phyloP scores from a whole-genome alignment of 2,888 invertebrate genomes.

The Lasioglossum marginatum region DNA sequence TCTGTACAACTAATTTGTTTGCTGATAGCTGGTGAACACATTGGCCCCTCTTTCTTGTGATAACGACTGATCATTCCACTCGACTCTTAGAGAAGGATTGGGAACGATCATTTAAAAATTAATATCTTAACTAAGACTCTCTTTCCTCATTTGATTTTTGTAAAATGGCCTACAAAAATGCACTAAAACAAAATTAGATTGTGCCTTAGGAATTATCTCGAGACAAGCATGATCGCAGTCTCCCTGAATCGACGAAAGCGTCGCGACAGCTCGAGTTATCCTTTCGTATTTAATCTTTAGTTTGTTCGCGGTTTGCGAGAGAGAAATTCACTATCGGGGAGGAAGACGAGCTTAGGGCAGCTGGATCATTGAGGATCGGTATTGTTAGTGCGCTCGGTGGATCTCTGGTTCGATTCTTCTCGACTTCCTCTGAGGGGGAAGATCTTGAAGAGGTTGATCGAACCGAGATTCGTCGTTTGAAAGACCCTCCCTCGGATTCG shows the following conservation, averaged over 20 bases:
- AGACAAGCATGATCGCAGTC: background rate
- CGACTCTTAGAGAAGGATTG: too few species aligned
- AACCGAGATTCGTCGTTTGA: conserved; percentile 18
- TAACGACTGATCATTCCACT: too few species aligned
- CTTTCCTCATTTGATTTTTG: too few species aligned
- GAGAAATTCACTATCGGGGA: conserved; percentile 58
- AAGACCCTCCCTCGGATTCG: conserved; percentile 58
- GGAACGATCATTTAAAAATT: too few species aligned
- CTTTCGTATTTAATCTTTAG: conserved; percentile 26
- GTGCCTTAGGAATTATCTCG: background rate
- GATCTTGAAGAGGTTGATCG: background rate
- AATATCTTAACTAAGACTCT: too few species aligned
- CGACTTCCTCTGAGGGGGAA: background rate
- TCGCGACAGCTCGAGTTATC: background rate
- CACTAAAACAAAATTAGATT: too few species aligned
- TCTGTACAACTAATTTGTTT: background rate
- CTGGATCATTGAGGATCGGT: conserved; percentile 49
- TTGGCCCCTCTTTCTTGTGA: too few species aligned
- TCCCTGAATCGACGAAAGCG: background rate
- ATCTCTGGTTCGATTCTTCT: background rate
- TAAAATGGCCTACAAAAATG: too few species aligned
- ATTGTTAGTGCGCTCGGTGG: conserved; percentile 18
- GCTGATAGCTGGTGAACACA: background rate
- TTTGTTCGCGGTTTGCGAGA: conserved; percentile 29
- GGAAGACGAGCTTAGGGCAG: conserved; percentile 72